phyloP scores from a whole-genome alignment of 2,797 vertebrate genomes.

The Eulemur coronatus region DNA sequence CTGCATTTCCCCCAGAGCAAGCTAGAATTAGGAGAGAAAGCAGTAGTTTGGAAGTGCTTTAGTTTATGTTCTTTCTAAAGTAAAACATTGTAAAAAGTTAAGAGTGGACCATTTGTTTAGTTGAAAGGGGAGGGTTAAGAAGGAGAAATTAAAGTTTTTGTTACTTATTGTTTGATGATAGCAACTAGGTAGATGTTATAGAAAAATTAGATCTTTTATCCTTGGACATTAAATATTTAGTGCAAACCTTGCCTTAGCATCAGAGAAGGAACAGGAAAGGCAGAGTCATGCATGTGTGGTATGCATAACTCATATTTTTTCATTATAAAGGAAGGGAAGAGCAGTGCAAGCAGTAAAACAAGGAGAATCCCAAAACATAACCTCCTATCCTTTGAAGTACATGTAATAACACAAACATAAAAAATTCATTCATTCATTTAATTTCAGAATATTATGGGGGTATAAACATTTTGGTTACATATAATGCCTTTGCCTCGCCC shows the following conservation, averaged over 20 bases:
- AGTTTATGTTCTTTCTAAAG: background rate
- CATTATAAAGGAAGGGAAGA: background rate
- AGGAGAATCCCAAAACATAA: background rate
- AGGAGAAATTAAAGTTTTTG: background rate
- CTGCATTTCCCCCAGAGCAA: background rate
- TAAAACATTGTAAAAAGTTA: background rate
- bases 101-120: background rate
- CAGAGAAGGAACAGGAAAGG: background rate
- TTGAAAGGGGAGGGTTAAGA: background rate
- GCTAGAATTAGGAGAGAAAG: constrained; percentile 12
- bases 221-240: background rate
- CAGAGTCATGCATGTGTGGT: background rate
- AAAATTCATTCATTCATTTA: background rate
- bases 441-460: too few relatives aligned
- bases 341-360: background rate
- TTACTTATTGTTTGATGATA: background rate
- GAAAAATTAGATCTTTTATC: constrained; percentile 19
- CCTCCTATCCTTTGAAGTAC: background rate
- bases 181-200: constrained; percentile 36
- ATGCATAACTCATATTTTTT: background rate
- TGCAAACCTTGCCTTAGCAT: constrained; percentile 3
- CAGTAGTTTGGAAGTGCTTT: background rate
- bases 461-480: too few relatives aligned
- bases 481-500: too few relatives aligned
- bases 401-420: constrained; percentile 8